Evolutionary conservation across 2,113 vertebrate genomes (phyloP), one percentile per base, ranked within the genome.

Genomic region (Daboia siamensis): DNA sequence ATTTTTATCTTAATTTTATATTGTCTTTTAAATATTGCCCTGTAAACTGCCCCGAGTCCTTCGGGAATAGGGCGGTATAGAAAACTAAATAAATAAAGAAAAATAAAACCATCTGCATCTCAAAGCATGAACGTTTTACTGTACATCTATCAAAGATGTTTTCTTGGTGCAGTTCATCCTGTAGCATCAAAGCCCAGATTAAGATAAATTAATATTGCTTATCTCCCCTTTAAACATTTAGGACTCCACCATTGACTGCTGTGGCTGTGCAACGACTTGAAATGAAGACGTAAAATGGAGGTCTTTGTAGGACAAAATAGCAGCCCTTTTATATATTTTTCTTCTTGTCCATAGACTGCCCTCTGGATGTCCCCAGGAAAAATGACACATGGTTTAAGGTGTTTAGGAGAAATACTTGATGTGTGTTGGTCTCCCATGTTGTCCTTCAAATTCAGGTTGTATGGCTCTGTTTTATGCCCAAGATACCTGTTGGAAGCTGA

Each of bases 171-270:
- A 88, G 0, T 94, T 94, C 91, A 92, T 39, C 46, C 48, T 56
- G 33, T 94, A 93, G 59, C 13, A 91, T 93, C 7, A 64, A 95
- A 95, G 93, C 15, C 89, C 6, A 23, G 91, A 86, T 91, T 92
- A 93, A 93, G 94, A 39, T 7, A 0, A 0, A 52, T 91, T 87
- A 90, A 64, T 59, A 91, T 44, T n/a, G 91, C 90, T 85, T 44
- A 39, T 86, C 8, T 29, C 21, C 5, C 39, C 48, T 93, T 61
- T 8, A 92, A 55, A 0, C 84, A 90, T 91, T 1, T 0, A 94
- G 12, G 2, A 0, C 88, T 91, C 46, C 55, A 91, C 80, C 0
- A 44, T 1, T 55, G 46, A 90, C 15, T 74, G 64, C n/a, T 5
- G 5, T 5, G n/a, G 13, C 64, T n/a, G 13, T 20, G 15, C 69